Percentiles rank a stretch among this genome's conserved stretches.
Evolutionary conservation across 2,888 invertebrate species (phyloP).

Genomic region (Nemotelus nigrinus): DNA sequence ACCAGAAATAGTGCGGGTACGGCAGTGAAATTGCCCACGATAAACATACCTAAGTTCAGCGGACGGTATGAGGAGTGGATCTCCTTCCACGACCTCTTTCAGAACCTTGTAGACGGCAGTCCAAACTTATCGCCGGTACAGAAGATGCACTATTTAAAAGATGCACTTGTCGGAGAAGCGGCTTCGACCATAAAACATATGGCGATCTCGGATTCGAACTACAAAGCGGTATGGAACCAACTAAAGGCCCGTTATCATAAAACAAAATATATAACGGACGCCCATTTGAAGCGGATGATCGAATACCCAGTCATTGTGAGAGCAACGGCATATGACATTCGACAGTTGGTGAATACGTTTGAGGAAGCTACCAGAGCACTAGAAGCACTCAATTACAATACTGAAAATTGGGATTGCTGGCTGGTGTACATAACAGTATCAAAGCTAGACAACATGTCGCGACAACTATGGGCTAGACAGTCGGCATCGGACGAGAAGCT

Average conservation of each 20-base stretch:
- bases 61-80: too few species aligned
- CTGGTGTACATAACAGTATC: too few species aligned
- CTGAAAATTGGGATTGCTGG: too few species aligned
- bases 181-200: conserved; percentile 14
- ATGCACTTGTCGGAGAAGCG: conserved; percentile 6
- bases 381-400: too few species aligned
- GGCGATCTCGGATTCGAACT: conserved; percentile 3
- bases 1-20: too few species aligned
- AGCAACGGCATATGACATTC: neutral
- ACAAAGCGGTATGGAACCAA: conserved; percentile 1
- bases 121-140: neutral
- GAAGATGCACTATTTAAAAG: neutral
- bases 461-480: too few species aligned
- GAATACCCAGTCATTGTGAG: neutral
- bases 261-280: conserved; percentile 1
- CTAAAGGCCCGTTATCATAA: neutral
- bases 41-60: too few species aligned
- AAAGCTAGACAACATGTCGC: too few species aligned
- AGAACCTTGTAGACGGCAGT: neutral
- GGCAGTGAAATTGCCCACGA: too few species aligned
- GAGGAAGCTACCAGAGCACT: neutral
- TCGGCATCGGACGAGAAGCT: too few species aligned
- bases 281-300: conserved; percentile 7
- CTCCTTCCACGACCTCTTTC: too few species aligned
- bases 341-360: conserved; percentile 3